These are phyloP conservation scores for Melopsittacus undulatus DNA, from an alignment of 2,797 vertebrate species.

Conservation along the genomic window DNA sequence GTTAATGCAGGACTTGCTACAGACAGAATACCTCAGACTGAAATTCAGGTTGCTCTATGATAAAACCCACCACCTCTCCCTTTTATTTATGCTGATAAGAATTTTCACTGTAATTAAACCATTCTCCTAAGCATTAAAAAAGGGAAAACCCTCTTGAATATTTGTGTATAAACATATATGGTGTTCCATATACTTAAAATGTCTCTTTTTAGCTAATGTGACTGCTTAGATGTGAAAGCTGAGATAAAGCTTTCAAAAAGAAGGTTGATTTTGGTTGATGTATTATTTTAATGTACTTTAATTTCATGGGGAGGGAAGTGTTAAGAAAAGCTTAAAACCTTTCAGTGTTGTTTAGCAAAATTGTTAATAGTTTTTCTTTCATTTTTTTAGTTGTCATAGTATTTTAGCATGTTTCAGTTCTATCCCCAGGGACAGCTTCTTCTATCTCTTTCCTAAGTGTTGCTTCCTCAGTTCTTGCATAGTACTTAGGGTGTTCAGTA, in stretches of 20 bases:
- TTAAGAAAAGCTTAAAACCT: background rate
- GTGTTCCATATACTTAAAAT: background rate
- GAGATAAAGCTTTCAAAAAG: background rate
- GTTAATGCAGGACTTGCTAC: background rate
- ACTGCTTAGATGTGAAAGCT: background rate
- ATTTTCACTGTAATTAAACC: background rate
- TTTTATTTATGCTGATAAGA: background rate
- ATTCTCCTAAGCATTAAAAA: background rate
- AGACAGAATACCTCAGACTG: background rate
- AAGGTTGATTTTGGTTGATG: background rate
- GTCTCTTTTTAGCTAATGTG: background rate
- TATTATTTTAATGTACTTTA: background rate
- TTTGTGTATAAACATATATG: background rate
- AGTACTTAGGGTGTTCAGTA: background rate
- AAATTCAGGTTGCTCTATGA: background rate
- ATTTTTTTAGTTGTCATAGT: background rate
- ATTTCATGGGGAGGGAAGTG: background rate
- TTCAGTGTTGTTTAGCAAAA: background rate
- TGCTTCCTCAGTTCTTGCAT: background rate
- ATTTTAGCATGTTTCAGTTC: background rate
- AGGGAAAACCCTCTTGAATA: background rate
- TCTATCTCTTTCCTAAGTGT: background rate
- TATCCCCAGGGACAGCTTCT: background rate
- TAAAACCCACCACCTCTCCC: background rate
- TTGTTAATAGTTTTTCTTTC: background rate